phyloP scores from a whole-genome alignment of 2,113 vertebrate genomes.

The Triplophysa tibetana region DNA sequence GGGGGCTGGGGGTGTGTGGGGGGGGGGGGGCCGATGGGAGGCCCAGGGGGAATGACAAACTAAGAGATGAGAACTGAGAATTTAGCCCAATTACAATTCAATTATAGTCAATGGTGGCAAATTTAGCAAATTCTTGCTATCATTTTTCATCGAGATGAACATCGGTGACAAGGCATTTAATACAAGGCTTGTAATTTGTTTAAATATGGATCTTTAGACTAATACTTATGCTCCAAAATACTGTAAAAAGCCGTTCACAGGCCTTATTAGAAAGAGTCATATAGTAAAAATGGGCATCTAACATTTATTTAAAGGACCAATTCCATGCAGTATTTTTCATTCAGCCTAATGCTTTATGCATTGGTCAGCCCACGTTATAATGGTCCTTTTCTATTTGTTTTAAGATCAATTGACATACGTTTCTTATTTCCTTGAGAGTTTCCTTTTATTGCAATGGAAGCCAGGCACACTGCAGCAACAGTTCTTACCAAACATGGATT shows the following conservation, averaged over 20 bases:
- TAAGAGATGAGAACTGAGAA: neutral
- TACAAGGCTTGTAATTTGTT: neutral
- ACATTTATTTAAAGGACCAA: slow-evolving; percentile 50
- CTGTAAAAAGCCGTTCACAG: slow-evolving; percentile 30
- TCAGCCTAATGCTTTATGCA: slow-evolving; percentile 8
- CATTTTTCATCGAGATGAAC: neutral
- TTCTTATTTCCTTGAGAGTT: neutral
- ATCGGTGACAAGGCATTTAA: neutral
- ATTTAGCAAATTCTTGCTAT: neutral
- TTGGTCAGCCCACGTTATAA: slow-evolving; percentile 5
- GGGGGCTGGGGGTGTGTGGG: neutral
- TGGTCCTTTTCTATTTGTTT: neutral
- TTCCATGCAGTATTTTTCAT: neutral
- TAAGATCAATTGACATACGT: slow-evolving; percentile 6
- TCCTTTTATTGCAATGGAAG: neutral
- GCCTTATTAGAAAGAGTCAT: slow-evolving; percentile 39
- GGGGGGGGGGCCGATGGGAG: neutral
- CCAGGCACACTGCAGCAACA: neutral
- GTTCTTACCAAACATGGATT: neutral
- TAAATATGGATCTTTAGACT: neutral
- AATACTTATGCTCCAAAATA: neutral
- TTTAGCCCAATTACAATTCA: neutral
- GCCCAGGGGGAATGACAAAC: neutral
- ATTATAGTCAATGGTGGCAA: slow-evolving; percentile 5
- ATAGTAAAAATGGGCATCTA: slow-evolving; percentile 23